phyloP scores from a whole-genome alignment of 2,888 invertebrate genomes.

The Stramonita haemastoma region DNA sequence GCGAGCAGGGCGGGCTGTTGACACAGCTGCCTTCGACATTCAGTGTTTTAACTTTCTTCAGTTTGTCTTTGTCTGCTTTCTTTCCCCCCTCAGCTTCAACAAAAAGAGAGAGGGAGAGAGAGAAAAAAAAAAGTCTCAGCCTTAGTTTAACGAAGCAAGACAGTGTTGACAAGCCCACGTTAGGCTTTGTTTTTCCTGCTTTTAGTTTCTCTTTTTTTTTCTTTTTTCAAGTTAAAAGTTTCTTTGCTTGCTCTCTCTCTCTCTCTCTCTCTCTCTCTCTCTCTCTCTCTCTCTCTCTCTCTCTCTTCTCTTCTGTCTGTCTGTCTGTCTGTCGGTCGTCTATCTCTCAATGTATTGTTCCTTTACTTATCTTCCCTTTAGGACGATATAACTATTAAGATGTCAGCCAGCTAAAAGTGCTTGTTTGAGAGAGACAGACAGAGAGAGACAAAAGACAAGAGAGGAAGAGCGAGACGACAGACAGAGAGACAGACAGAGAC shows the following conservation, averaged over 20 bases:
- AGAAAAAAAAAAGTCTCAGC: neutral
- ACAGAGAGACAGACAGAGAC: too few species aligned
- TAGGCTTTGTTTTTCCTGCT: neutral
- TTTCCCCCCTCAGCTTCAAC: neutral
- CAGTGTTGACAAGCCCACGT: neutral
- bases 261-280: constrained; percentile 8
- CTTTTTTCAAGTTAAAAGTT: neutral
- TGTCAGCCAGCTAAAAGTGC: too few species aligned
- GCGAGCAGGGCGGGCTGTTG: constrained; percentile 17
- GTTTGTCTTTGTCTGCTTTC: constrained; percentile 26
- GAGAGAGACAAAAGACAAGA: neutral
- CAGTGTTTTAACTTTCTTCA: constrained; percentile 32
- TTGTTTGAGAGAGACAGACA: too few species aligned
- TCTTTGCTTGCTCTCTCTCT: neutral
- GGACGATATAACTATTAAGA: too few species aligned
- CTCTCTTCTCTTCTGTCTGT: neutral
- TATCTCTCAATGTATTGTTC: neutral
- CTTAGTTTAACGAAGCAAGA: constrained; percentile 16
- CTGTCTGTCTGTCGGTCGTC: neutral
- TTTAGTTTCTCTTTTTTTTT: neutral
- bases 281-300: neutral
- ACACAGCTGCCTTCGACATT: constrained; percentile 37
- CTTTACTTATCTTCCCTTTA: too few species aligned
- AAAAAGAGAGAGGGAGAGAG: too few species aligned
- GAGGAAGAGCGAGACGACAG: neutral